Percentiles rank a stretch among this genome's conserved stretches.
Conservation (phyloP, 1,140 invertebrate genomes). For the Heliothis subflexa region DNA sequence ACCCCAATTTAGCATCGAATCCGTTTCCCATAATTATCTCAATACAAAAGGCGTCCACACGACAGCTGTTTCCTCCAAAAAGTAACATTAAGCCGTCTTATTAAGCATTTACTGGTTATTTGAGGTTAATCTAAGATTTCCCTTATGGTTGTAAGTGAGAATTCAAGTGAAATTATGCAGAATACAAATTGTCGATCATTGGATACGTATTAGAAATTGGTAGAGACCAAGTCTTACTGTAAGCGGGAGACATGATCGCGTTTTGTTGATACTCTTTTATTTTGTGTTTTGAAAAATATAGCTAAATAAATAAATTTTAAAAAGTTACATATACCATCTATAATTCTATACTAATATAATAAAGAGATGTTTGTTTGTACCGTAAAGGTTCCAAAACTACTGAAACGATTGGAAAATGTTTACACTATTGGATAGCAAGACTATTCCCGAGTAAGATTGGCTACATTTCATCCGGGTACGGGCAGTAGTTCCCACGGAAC, state of each 20-base stretch:
- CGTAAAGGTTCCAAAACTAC: no score
- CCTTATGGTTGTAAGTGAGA: conserved; percentile 21
- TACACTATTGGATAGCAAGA: no score
- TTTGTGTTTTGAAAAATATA: no score
- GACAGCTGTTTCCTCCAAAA: conserved; percentile 3
- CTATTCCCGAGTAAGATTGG: no score
- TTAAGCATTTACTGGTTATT: conserved; percentile 15
- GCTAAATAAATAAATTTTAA: no score
- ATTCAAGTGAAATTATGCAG: conserved; percentile 34
- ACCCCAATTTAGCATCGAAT: background rate
- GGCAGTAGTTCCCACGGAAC: no score
- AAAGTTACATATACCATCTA: no score
- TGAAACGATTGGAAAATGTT: no score
- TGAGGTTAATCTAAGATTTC: conserved; percentile 31
- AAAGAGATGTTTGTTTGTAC: no score
- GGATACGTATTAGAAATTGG: conserved; percentile 28
- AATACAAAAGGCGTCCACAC: background rate
- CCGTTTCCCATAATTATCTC: background rate
- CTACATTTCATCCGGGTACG: no score
- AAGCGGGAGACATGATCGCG: background rate
- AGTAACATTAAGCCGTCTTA: background rate
- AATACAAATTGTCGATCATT: conserved; percentile 39
- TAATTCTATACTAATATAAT: no score
- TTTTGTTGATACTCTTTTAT: no score
- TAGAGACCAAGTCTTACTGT: background rate